Evolutionary conservation across 1,140 invertebrate species (phyloP).

Genomic region (Magallana angulata): DNA sequence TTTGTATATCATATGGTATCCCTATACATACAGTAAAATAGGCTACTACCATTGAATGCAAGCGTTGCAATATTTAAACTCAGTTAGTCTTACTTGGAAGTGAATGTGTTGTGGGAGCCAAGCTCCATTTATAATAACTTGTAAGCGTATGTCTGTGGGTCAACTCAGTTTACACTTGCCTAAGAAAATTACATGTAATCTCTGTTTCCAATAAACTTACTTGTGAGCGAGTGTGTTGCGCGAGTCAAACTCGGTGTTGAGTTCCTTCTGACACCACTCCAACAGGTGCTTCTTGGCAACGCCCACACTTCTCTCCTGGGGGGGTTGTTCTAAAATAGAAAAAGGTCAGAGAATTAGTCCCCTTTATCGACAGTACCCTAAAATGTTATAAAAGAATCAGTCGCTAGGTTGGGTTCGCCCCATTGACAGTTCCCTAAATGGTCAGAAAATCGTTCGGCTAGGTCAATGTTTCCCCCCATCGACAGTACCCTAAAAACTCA

Average conservation of each 20-base stretch:
- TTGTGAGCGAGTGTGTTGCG: conserved; percentile 70
- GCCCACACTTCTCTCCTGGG: conserved; percentile 69
- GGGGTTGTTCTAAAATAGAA: conserved; percentile 62
- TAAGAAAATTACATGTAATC: background rate
- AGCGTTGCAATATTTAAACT: too few relatives aligned
- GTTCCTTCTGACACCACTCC: conserved; percentile 72
- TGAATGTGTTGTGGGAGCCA: too few relatives aligned
- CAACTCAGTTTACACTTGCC: too few relatives aligned
- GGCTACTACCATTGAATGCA: too few relatives aligned
- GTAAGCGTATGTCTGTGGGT: too few relatives aligned
- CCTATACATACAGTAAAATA: too few relatives aligned
- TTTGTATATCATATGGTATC: too few relatives aligned
- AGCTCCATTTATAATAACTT: too few relatives aligned
- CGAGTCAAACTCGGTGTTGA: conserved; percentile 70
- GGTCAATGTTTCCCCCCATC: background rate
- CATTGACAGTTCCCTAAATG: background rate
- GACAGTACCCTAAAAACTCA: background rate
- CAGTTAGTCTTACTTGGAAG: too few relatives aligned
- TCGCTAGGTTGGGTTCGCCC: background rate
- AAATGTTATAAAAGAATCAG: too few relatives aligned
- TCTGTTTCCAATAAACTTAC: conserved; percentile 59
- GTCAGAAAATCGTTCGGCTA: background rate
- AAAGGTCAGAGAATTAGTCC: background rate
- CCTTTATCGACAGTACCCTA: too few relatives aligned
- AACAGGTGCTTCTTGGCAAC: conserved; percentile 71